Base-by-base conservation (phyloP, 2,888 invertebrate species). In the Dryomyza anilis region DNA sequence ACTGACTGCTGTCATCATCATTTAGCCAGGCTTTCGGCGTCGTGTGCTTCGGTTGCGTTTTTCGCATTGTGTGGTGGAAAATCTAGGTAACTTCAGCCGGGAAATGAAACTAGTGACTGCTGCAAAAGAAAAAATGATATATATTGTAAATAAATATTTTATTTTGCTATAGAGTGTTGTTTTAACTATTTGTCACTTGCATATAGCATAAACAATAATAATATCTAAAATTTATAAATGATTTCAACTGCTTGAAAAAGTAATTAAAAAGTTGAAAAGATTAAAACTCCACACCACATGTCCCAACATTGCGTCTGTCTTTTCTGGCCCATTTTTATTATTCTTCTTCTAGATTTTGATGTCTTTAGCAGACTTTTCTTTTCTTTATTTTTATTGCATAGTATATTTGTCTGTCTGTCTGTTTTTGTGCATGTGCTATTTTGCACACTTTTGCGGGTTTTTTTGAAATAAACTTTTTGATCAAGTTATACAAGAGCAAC, bases 231-330 rank as follows among this genome's bases (percentile, higher is more conserved):
- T 60, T 65, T 63, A 62, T 61, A 30, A 63, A 65, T 60, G 56
- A 63, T 67, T 68, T 64, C 73, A 76, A 78, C 70, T 77, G 76
- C 70, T 71, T 74, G 73, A 71, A 74, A 77, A 78, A 78, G 78
- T 78, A 79, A 79, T 79, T 79, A 78, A 75, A 79, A 79, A 79
- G 75, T 79, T 74, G 69, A 71, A 74, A 75, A 77, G 78, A 78
- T 79, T 78, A 78, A 79, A 74, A 76, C 76, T 66, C 67, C 21
- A 21, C n/a, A 12, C 53, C 14, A 5, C 39, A 39, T n/a, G 3
- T n/a, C 39, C 39, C 39, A 39, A n/a, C n/a, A n/a, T n/a, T n/a
- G n/a, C n/a, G n/a, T n/a, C n/a, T n/a, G n/a, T n/a, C n/a, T 39
- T 7, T 25, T 19, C 45, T 23, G 4, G 25, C 23, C 23, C 43